These are phyloP conservation scores for Stomorhina lunata DNA, from an alignment of 2,888 invertebrate species.

Conservation along the genomic window DNA sequence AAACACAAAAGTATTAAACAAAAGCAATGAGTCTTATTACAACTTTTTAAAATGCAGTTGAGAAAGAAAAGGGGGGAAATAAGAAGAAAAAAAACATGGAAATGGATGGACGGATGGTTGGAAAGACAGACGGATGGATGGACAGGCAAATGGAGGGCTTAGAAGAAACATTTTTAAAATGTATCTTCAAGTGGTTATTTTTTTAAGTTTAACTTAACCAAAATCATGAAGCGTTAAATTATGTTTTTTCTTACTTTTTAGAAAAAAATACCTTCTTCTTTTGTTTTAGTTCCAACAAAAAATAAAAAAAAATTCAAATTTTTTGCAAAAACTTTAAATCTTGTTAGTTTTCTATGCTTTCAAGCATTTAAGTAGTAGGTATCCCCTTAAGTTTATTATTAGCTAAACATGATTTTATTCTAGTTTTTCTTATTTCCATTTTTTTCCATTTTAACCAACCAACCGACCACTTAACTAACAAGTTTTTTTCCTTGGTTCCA, in stretches of 20 bases:
- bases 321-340: background rate
- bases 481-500: constrained; percentile 14
- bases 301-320: constrained; percentile 7
- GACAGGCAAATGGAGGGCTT: too few relatives aligned
- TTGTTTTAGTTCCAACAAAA: constrained; percentile 10
- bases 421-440: constrained; percentile 39
- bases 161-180: constrained; percentile 12
- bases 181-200: background rate
- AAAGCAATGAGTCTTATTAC: constrained; percentile 46
- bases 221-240: constrained; percentile 61
- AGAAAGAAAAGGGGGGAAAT: background rate
- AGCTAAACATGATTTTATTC: constrained; percentile 59
- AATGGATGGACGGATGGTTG: background rate
- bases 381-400: constrained; percentile 51
- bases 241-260: constrained; percentile 30
- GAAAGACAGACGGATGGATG: too few relatives aligned
- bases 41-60: constrained; percentile 18
- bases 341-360: background rate
- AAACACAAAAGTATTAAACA: constrained; percentile 23
- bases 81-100: background rate
- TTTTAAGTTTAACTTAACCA: constrained; percentile 38
- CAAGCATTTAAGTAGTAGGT: too few relatives aligned
- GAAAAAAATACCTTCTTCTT: constrained; percentile 29
- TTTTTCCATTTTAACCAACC: background rate
- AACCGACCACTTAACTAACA: constrained; percentile 26